A percentile compares a stretch with the other conserved stretches of the same genome.
Conservation (phyloP, 2,888 invertebrate genomes). For the Cephalotes varians region DNA sequence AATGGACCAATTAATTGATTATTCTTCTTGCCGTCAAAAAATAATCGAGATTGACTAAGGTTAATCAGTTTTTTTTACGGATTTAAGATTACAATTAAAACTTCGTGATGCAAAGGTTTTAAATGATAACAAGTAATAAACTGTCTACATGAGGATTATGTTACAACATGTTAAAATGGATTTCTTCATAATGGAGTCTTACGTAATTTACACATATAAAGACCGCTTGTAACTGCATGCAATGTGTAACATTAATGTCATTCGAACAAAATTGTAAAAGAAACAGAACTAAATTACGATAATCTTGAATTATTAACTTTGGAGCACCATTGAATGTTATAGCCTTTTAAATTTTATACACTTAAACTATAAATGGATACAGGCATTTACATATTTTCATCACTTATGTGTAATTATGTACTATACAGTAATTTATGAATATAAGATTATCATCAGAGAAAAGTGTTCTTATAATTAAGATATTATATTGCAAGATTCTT, state of each 20-base stretch:
- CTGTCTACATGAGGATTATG: slow-evolving; percentile 31
- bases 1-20: too few relatives aligned
- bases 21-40: too few relatives aligned
- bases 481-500: slow-evolving; percentile 29
- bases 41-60: too few relatives aligned
- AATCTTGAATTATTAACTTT: slow-evolving; percentile 25
- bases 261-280: neutral
- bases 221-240: neutral
- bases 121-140: slow-evolving; percentile 52
- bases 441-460: slow-evolving; percentile 32
- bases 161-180: neutral
- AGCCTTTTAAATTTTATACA: slow-evolving; percentile 18
- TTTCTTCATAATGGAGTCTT: neutral
- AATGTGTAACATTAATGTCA: slow-evolving; percentile 30
- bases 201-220: slow-evolving; percentile 23
- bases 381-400: slow-evolving; percentile 24
- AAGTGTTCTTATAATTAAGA: slow-evolving; percentile 29
- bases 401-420: slow-evolving; percentile 47
- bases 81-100: too few relatives aligned
- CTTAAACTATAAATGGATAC: slow-evolving; percentile 32
- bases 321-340: neutral
- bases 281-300: slow-evolving; percentile 24
- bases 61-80: too few relatives aligned
- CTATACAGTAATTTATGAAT: slow-evolving; percentile 66
- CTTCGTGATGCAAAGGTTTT: too few relatives aligned